phyloP scores from a whole-genome alignment of 2,888 invertebrate species.

The Oscheius sp. region DNA sequence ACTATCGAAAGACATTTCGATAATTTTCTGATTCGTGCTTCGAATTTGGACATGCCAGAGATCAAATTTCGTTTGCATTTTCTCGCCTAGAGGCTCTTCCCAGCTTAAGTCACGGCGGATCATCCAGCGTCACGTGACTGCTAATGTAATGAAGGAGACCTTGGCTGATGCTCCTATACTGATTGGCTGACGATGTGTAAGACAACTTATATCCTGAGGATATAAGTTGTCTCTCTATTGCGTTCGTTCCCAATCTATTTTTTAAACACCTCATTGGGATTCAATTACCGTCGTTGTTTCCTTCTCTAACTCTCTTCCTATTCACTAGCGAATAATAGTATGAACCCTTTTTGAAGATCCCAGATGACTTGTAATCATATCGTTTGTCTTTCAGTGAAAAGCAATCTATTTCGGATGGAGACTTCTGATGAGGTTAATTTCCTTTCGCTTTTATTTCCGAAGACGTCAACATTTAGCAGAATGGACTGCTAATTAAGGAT shows the following conservation, averaged over 20 bases:
- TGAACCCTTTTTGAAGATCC: constrained; percentile 1
- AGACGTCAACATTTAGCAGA: not conserved
- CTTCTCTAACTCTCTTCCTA: constrained; percentile 1
- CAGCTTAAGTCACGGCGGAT: not conserved
- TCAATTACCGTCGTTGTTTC: constrained; percentile 19
- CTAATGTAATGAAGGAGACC: constrained; percentile 29
- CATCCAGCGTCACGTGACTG: constrained; percentile 12
- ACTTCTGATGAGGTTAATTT: constrained; percentile 22
- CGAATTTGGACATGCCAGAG: not conserved
- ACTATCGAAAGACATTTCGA: too few relatives aligned
- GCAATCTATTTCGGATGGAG: constrained; percentile 13
- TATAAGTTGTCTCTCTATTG: not conserved
- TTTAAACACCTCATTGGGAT: constrained; percentile 2
- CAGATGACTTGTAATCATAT: constrained; percentile 18
- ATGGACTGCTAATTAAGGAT: not conserved
- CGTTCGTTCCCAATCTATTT: constrained; percentile 6
- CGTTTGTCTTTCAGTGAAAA: constrained; percentile 12
- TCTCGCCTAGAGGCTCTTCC: constrained; percentile 15
- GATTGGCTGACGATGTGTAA: constrained; percentile 28
- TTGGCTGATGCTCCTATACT: constrained; percentile 18
- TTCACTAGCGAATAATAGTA: not conserved
- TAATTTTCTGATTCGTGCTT: constrained; percentile 3
- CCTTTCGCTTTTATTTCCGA: not conserved
- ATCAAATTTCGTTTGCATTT: constrained; percentile 16
- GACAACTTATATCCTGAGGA: not conserved